Conservation (phyloP, 1,140 invertebrate species). For the Palaemon carinicauda region DNA sequence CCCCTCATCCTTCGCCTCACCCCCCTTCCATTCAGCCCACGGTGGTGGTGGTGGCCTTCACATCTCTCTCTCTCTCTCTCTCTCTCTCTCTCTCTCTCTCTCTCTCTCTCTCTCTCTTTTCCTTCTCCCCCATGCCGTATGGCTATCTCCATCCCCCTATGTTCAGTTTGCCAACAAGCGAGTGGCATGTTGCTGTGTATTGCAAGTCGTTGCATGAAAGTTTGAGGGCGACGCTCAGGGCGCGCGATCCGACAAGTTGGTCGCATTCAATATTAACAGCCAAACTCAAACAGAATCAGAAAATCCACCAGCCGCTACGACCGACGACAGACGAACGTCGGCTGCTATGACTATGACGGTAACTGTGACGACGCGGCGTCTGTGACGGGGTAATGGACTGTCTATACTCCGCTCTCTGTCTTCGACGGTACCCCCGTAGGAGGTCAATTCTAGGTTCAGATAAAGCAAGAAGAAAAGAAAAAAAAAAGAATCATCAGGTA, state of each 20-base stretch:
- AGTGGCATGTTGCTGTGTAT: constrained; percentile 45
- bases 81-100: neutral
- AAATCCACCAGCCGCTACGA: neutral
- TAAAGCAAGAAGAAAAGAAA: no score
- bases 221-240: constrained; percentile 43
- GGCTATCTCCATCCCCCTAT: neutral
- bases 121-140: neutral
- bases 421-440: no score
- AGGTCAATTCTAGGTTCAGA: no score
- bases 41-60: no score
- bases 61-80: neutral
- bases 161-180: neutral
- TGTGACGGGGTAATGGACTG: no score
- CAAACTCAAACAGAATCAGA: constrained; percentile 45
- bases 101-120: neutral
- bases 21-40: no score
- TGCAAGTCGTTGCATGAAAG: constrained; percentile 49
- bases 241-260: constrained; percentile 45
- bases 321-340: neutral
- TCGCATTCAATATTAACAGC: constrained; percentile 45
- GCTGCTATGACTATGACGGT: neutral
- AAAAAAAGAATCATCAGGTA: no score
- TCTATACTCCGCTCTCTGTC: no score
- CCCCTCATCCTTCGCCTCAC: no score
- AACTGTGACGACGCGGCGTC: neutral